phyloP scores from a whole-genome alignment of 2,888 invertebrate genomes.

The Drosophila macrothrix region DNA sequence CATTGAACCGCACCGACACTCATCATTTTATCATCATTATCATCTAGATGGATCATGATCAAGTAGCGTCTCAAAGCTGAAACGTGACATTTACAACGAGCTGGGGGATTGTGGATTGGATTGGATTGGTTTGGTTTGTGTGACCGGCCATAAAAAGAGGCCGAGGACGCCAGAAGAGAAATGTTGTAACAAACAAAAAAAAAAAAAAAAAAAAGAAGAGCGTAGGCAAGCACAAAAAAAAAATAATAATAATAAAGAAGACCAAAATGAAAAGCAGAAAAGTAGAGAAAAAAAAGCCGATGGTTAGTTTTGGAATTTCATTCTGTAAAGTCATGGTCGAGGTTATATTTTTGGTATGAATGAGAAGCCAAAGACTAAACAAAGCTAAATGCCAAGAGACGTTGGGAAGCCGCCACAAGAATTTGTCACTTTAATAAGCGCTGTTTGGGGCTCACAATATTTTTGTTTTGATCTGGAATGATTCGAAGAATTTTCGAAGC shows the following conservation, averaged over 20 bases:
- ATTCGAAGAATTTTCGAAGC: slow-evolving; percentile 45
- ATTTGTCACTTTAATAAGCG: slow-evolving; percentile 79
- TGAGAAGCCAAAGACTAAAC: slow-evolving; percentile 15
- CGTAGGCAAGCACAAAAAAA: slow-evolving; percentile 62
- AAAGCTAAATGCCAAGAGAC: slow-evolving; percentile 17
- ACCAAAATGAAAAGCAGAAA: slow-evolving; percentile 1
- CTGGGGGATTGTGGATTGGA: slow-evolving; percentile 49
- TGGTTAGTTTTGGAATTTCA: slow-evolving; percentile 45
- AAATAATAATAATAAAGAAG: slow-evolving; percentile 11
- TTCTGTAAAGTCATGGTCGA: slow-evolving; percentile 67
- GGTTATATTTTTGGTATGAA: slow-evolving; percentile 8
- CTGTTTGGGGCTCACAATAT: slow-evolving; percentile 48
- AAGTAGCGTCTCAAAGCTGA: slow-evolving; percentile 48
- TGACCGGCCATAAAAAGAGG: slow-evolving; percentile 46
- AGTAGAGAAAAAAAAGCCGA: slow-evolving; percentile 7
- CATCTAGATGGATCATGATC: slow-evolving; percentile 46
- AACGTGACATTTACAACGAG: slow-evolving; percentile 60
- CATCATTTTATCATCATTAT: slow-evolving; percentile 28
- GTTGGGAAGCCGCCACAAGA: slow-evolving; percentile 49
- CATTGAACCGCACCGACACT: slow-evolving; percentile 48
- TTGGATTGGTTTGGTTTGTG: not conserved
- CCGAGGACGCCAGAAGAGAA: slow-evolving; percentile 54
- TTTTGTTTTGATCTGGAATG: slow-evolving; percentile 45
- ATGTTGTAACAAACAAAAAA: slow-evolving; percentile 57
- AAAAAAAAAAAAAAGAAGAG: slow-evolving; percentile 32